phyloP scores from a whole-genome alignment of 2,797 vertebrate genomes.

The Peromyscus aztecus region DNA sequence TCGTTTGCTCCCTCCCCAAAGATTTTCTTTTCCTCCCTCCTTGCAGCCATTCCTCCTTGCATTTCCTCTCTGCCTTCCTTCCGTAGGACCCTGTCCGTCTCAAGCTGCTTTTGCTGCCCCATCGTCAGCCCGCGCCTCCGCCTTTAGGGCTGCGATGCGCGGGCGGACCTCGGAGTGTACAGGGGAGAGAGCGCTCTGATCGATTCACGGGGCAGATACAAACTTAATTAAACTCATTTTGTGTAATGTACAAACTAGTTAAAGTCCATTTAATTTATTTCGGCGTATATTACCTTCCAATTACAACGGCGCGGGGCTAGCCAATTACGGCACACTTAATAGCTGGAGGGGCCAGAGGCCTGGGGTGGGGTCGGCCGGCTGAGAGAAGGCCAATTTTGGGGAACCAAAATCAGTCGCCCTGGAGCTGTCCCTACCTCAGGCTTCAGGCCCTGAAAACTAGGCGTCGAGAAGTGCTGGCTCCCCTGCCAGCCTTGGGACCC shows the following conservation, averaged over 20 bases:
- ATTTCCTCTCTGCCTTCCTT: neutral
- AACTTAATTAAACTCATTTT: constrained; percentile 89
- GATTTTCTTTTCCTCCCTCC: neutral
- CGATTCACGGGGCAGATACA: constrained; percentile 86
- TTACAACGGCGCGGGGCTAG: constrained; percentile 79
- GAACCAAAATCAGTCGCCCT: neutral
- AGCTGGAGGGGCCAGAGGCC: neutral
- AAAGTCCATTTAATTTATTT: constrained; percentile 89
- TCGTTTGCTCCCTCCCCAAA: too few relatives aligned
- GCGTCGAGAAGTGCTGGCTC: neutral
- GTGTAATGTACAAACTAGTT: constrained; percentile 87
- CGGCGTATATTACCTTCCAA: constrained; percentile 84
- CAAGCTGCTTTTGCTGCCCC: neutral
- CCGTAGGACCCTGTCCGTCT: neutral
- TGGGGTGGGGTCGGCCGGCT: neutral
- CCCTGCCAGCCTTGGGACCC: neutral
- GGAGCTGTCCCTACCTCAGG: neutral
- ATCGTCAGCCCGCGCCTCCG: neutral
- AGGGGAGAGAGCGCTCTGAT: constrained; percentile 74
- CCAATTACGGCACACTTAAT: constrained; percentile 81
- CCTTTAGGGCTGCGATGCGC: neutral
- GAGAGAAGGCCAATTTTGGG: neutral
- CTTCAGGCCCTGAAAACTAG: neutral
- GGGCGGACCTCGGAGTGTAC: too few relatives aligned
- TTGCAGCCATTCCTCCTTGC: too few relatives aligned